These are phyloP conservation scores for Scaptomyza reducta DNA, from an alignment of 2,888 invertebrate genomes.

Conservation along the genomic window DNA sequence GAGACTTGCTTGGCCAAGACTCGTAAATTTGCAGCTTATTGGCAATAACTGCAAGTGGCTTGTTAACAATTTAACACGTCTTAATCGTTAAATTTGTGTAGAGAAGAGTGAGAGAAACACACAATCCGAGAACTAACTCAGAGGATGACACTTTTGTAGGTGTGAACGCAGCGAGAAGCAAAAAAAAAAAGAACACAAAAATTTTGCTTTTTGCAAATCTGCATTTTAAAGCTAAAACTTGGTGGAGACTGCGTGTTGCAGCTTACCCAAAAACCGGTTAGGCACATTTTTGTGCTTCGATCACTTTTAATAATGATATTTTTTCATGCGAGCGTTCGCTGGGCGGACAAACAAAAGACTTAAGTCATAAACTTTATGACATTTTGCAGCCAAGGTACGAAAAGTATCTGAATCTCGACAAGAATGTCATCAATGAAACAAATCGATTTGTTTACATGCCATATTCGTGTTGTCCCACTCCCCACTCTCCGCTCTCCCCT, in stretches of 20 bases:
- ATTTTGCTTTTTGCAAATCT: conserved; percentile 45
- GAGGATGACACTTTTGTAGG: conserved; percentile 82
- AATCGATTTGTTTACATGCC: conserved; percentile 83
- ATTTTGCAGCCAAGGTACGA: conserved; percentile 68
- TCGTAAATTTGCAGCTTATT: conserved; percentile 84
- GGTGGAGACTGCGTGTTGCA: conserved; percentile 28
- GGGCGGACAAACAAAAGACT: conserved; percentile 79
- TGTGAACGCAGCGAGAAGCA: conserved; percentile 72
- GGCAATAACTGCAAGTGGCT: conserved; percentile 83
- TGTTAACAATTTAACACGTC: conserved; percentile 85
- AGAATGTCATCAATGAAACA: conserved; percentile 83
- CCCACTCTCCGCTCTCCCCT: too few species aligned
- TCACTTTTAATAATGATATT: conserved; percentile 74
- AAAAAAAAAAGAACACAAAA: too few species aligned
- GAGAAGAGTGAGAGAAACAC: conserved; percentile 7
- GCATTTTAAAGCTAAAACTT: conserved; percentile 50
- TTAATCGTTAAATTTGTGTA: conserved; percentile 84
- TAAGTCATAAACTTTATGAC: conserved; percentile 84
- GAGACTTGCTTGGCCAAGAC: conserved; percentile 52
- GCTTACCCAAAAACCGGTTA: conserved; percentile 42
- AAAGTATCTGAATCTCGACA: conserved; percentile 67
- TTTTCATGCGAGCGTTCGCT: conserved; percentile 39
- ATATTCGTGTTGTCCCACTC: conserved; percentile 42
- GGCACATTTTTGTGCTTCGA: conserved; percentile 40
- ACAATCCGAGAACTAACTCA: conserved; percentile 12